Conservation (phyloP, 2,888 invertebrate species). For the Hydropsyche betteni region DNA sequence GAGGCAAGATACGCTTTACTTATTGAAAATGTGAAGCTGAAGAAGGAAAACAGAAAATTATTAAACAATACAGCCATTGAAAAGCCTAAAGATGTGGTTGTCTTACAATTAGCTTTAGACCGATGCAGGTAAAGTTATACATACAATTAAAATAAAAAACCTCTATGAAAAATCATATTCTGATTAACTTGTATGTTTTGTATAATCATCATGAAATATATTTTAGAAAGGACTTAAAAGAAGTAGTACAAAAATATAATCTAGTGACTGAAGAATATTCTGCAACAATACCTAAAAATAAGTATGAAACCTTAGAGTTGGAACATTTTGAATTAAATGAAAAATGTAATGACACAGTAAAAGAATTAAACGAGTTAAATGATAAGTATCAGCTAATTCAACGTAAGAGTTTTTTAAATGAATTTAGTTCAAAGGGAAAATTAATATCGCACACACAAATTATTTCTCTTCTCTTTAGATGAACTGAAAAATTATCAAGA, state of each 20-base stretch:
- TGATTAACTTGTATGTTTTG: constrained; percentile 21
- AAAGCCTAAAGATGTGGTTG: constrained; percentile 57
- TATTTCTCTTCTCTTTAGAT: constrained; percentile 1
- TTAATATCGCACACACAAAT: not conserved
- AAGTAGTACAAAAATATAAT: constrained; percentile 59
- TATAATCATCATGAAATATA: too few species aligned
- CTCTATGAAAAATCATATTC: too few species aligned
- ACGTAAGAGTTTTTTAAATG: constrained; percentile 19
- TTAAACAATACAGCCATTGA: constrained; percentile 58
- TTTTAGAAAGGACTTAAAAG: constrained; percentile 60
- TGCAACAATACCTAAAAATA: constrained; percentile 62
- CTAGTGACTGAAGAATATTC: constrained; percentile 61
- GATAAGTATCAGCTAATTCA: constrained; percentile 54
- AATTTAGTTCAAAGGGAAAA: not conserved
- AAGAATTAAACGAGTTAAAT: constrained; percentile 54
- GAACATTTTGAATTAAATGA: constrained; percentile 55
- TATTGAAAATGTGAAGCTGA: constrained; percentile 62
- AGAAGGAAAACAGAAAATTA: constrained; percentile 55
- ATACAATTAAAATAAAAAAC: not conserved
- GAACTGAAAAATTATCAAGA: constrained; percentile 56
- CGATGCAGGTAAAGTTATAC: constrained; percentile 58
- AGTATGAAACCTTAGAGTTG: constrained; percentile 59
- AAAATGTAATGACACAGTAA: constrained; percentile 52
- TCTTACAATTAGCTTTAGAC: constrained; percentile 61
- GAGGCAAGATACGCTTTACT: constrained; percentile 63